Evolutionary conservation across 1,140 invertebrate genomes (phyloP).

Genomic region (Drosophila malerkotliana): DNA sequence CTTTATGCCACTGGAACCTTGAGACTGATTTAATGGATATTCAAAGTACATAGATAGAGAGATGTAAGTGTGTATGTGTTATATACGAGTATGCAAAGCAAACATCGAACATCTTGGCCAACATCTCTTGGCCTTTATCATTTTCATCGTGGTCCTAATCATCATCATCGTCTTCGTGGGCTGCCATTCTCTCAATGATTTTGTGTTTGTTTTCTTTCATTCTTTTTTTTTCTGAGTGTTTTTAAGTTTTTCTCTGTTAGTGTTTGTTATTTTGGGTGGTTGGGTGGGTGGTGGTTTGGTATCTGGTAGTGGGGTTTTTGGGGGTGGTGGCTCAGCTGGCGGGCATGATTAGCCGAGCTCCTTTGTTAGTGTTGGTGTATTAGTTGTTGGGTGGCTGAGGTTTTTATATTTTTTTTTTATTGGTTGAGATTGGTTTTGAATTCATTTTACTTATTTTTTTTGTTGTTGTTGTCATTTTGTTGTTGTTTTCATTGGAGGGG

Average conservation of each 20-base stretch:
- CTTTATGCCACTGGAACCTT: constrained; percentile 18
- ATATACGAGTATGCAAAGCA: constrained; percentile 32
- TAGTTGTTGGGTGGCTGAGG: constrained; percentile 60
- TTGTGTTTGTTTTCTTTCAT: not conserved
- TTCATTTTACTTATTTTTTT: constrained; percentile 33
- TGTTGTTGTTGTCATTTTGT: constrained; percentile 28
- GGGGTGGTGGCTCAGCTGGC: constrained; percentile 45
- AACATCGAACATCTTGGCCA: constrained; percentile 17
- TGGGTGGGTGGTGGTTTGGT: constrained; percentile 31
- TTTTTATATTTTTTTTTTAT: constrained; percentile 25
- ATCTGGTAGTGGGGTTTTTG: constrained; percentile 16
- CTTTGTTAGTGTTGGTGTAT: constrained; percentile 51
- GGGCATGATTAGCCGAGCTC: constrained; percentile 45
- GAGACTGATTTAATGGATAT: constrained; percentile 40
- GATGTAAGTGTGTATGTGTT: constrained; percentile 9
- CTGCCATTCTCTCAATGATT: constrained; percentile 24
- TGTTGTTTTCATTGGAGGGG: constrained; percentile 4
- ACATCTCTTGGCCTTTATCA: constrained; percentile 13
- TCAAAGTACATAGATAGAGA: constrained; percentile 29
- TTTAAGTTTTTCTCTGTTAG: constrained; percentile 1
- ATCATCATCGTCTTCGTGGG: constrained; percentile 23
- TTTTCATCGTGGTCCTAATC: constrained; percentile 10
- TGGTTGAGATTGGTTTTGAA: constrained; percentile 57
- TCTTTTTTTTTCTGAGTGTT: constrained; percentile 2
- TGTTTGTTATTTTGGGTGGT: constrained; percentile 20